phyloP scores from a whole-genome alignment of 2,888 invertebrate genomes.

The Epirrhoe tristata region DNA sequence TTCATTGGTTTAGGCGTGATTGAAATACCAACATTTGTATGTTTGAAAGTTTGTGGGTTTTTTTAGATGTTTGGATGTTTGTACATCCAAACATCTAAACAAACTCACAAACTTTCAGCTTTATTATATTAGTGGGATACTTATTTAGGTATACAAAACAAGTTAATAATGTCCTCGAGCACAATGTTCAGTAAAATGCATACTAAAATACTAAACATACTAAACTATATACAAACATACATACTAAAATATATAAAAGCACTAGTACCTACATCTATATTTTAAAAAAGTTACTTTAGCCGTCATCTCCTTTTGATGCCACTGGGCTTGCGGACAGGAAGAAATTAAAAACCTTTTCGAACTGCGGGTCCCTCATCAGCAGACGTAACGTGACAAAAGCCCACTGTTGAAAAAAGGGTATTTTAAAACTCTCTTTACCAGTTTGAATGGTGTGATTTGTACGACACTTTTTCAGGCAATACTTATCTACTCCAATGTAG shows the following conservation, averaged over 20 bases:
- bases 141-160: too few species aligned
- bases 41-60: too few species aligned
- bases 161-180: too few species aligned
- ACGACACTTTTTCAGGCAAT: too few species aligned
- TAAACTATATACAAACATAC: not conserved
- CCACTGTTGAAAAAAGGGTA: not conserved
- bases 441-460: not conserved
- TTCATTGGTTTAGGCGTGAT: too few species aligned
- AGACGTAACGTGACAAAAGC: slow-evolving; percentile 1
- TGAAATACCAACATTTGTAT: too few species aligned
- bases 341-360: slow-evolving; percentile 15
- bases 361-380: slow-evolving; percentile 10
- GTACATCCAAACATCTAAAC: too few species aligned
- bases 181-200: too few species aligned
- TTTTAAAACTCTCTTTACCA: not conserved
- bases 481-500: too few species aligned
- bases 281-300: not conserved
- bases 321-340: slow-evolving; percentile 1
- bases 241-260: not conserved
- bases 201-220: not conserved
- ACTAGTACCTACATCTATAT: not conserved
- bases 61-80: too few species aligned
- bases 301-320: slow-evolving; percentile 5
- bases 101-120: too few species aligned
- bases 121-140: too few species aligned